A percentile compares a stretch with the other conserved stretches of the same genome.
phyloP scores from a whole-genome alignment of 1,140 invertebrate species.

The Drosophila repletoides region DNA sequence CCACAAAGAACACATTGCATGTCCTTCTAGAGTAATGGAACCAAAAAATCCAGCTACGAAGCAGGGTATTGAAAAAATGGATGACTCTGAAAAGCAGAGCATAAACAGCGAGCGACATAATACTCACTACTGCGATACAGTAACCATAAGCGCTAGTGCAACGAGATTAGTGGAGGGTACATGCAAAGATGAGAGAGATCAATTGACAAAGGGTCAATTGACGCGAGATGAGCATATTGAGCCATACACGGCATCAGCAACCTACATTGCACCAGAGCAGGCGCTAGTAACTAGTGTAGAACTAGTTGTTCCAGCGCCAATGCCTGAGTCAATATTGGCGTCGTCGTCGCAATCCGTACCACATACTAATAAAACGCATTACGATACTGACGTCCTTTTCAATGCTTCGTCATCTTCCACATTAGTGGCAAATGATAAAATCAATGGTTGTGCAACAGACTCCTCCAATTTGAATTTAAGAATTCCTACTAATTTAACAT shows the following conservation, averaged over 20 bases:
- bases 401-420: conserved; percentile 18
- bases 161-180: neutral
- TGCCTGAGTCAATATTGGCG: neutral
- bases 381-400: conserved; percentile 25
- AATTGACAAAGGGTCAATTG: neutral
- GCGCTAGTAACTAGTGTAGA: conserved; percentile 67
- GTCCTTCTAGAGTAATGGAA: neutral
- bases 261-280: conserved; percentile 61
- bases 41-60: neutral
- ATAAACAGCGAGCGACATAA: too few species aligned
- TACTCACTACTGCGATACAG: too few species aligned
- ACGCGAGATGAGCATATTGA: conserved; percentile 1
- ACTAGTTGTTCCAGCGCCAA: conserved; percentile 53
- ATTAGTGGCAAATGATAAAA: conserved; percentile 47
- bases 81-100: too few species aligned
- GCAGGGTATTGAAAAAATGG: neutral
- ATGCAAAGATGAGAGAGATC: neutral
- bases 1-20: too few species aligned
- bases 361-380: conserved; percentile 20
- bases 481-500: conserved; percentile 66
- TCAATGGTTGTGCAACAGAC: conserved; percentile 72
- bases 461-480: conserved; percentile 63
- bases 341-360: neutral
- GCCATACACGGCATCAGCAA: conserved; percentile 7
- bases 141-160: neutral